Conservation (phyloP, 2,797 vertebrate genomes). For the Mus caroli region DNA sequence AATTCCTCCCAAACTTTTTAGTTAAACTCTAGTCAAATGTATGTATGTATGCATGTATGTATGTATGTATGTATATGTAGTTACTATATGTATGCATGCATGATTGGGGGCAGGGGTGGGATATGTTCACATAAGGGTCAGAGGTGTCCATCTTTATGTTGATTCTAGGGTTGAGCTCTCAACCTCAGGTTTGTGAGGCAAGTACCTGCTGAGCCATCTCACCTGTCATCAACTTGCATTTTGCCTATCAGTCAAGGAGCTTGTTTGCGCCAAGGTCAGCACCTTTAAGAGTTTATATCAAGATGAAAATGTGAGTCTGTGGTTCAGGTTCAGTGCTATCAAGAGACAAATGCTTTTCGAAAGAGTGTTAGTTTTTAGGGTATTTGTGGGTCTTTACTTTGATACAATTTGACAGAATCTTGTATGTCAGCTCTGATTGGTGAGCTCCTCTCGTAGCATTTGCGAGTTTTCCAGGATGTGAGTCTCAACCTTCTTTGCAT, state of each 20-base stretch:
- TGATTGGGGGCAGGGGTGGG: background rate
- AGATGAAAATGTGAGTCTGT: constrained; percentile 3
- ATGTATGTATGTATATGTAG: no score
- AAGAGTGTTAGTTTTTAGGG: constrained; percentile 44
- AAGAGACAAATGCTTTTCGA: constrained; percentile 57
- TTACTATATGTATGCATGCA: background rate
- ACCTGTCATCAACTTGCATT: background rate
- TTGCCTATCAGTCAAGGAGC: constrained; percentile 31
- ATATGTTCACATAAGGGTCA: background rate
- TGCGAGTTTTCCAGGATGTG: constrained; percentile 9
- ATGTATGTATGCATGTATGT: background rate
- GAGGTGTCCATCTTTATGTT: background rate
- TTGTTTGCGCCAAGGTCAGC: constrained; percentile 9
- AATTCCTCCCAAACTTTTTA: constrained; percentile 29
- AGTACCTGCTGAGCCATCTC: background rate
- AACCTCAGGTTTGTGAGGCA: background rate
- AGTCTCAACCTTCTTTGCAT: background rate
- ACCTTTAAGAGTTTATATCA: constrained; percentile 40
- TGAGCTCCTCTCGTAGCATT: background rate
- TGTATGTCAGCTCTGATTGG: background rate
- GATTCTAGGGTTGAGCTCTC: background rate
- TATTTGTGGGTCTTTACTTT: constrained; percentile 54
- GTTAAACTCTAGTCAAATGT: constrained; percentile 9
- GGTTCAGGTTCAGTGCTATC: constrained; percentile 36
- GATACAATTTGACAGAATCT: constrained; percentile 50